A percentile compares a stretch with the other conserved stretches of the same genome.
These are phyloP conservation scores for Anarsia innoxiella DNA, from an alignment of 2,888 invertebrate species.

Conservation along the genomic window DNA sequence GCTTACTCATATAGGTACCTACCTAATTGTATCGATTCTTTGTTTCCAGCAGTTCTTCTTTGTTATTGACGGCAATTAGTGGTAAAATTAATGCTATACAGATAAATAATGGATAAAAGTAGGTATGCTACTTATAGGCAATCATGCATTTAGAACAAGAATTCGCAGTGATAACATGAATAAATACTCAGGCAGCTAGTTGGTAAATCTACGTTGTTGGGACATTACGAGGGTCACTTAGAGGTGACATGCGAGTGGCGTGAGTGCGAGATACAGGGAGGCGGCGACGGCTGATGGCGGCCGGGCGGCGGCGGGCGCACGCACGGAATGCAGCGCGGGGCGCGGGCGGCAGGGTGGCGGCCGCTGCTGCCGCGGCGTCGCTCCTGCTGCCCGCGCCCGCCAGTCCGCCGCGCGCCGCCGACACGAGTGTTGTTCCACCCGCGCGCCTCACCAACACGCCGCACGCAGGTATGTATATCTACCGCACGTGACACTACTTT, in stretches of 20 bases:
- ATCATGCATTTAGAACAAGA: too few species aligned
- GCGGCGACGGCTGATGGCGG: constrained; percentile 46
- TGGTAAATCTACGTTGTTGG: too few species aligned
- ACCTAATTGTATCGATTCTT: too few species aligned
- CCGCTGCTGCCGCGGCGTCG: constrained; percentile 58
- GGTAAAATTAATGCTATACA: too few species aligned
- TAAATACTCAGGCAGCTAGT: too few species aligned
- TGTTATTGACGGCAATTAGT: too few species aligned
- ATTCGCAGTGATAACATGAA: too few species aligned
- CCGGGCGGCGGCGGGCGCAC: constrained; percentile 42
- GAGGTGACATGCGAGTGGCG: constrained; percentile 48
- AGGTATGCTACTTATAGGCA: too few species aligned
- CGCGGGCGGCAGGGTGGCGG: constrained; percentile 49
- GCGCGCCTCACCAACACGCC: constrained; percentile 40
- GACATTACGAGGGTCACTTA: constrained; percentile 46
- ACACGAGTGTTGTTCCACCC: constrained; percentile 56
- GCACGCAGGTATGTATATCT: constrained; percentile 57
- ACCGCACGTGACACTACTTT: constrained; percentile 34
- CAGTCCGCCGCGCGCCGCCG: constrained; percentile 70
- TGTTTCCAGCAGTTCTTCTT: too few species aligned
- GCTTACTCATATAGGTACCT: too few species aligned
- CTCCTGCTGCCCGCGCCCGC: constrained; percentile 45
- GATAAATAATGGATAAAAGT: too few species aligned
- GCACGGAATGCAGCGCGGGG: constrained; percentile 47
- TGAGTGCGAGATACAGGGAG: constrained; percentile 52